Evolutionary conservation across 2,888 invertebrate genomes (phyloP), one percentile per base, ranked within the genome.

Genomic region (Papilio elwesi): DNA sequence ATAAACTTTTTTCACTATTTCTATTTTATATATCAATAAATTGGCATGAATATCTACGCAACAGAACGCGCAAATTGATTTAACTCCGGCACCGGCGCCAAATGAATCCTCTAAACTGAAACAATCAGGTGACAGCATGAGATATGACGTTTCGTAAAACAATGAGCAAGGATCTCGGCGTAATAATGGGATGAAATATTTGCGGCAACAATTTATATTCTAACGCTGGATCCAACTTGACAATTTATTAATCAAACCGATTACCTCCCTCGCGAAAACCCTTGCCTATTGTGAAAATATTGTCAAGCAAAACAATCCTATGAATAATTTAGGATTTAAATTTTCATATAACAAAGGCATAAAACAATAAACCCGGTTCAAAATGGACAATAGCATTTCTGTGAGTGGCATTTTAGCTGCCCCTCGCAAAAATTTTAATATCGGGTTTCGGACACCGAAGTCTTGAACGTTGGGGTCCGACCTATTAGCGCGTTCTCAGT

Each of bases 231-330:
- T 93, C 90, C 92, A 91, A 92, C 89, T 93, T 93, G 93, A 93
- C 93, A 93, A 93, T 93, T 93, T 93, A 93, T 93, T 93, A 93
- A 93, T 93, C 93, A 93, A 91, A 91, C 88, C 92, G 92, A 93
- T 93, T 93, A 92, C 93, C 90, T 87, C 91, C 90, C 93, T 83
- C 82, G 87, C 87, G 84, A 88, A 79, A 86, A 87, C 89, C 87
- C 86, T 81, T 86, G 88, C 84, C 92, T 91, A 92, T 93, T 93
- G 92, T 93, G 93, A 90, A 93, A 93, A 93, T 93, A 93, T 91
- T 92, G 91, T 90, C 88, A 84, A 83, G 84, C 88, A 86, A 89
- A 92, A 93, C 93, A 93, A 91, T 93, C 91, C 92, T 90, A 89
- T 93, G 93, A 93, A 93, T 93, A 93, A 93, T 93, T 92, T 92